Percentiles rank a stretch among this genome's conserved stretches.
Evolutionary conservation across 2,888 invertebrate species (phyloP).

Genomic region (Lepidocyrtoides sp.): DNA sequence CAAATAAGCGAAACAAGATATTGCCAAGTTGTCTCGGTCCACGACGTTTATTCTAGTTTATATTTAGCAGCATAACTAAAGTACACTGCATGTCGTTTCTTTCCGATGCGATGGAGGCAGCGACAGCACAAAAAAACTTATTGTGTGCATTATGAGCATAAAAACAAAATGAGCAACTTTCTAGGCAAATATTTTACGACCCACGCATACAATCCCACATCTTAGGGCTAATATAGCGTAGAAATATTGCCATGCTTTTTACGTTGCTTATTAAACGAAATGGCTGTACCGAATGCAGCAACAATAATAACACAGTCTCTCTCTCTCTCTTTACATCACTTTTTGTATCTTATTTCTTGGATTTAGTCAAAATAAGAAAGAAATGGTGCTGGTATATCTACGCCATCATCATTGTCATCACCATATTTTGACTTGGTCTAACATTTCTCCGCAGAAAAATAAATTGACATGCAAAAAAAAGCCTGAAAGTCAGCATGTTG

Average conservation of each 20-base stretch:
- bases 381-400: not conserved
- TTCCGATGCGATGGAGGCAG: not conserved
- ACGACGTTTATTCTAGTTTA: slow-evolving; percentile 2
- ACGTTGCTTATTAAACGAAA: not conserved
- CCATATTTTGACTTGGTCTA: not conserved
- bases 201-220: not conserved
- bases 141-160: slow-evolving; percentile 47
- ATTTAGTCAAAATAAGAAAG: not conserved
- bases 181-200: slow-evolving; percentile 48
- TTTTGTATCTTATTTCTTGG: no score
- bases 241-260: not conserved
- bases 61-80: not conserved
- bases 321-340: no score
- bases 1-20: slow-evolving; percentile 68
- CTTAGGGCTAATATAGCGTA: not conserved
- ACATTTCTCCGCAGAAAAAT: not conserved
- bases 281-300: not conserved
- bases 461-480: slow-evolving; percentile 35
- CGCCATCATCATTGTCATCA: not conserved
- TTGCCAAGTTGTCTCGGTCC: slow-evolving; percentile 53
- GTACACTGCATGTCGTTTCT: not conserved
- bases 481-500: not conserved
- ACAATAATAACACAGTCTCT: not conserved
- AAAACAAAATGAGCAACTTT: slow-evolving; percentile 47
- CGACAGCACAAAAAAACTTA: not conserved